phyloP scores from a whole-genome alignment of 1,140 invertebrate genomes.

The Meloidogyne floridensis region DNA sequence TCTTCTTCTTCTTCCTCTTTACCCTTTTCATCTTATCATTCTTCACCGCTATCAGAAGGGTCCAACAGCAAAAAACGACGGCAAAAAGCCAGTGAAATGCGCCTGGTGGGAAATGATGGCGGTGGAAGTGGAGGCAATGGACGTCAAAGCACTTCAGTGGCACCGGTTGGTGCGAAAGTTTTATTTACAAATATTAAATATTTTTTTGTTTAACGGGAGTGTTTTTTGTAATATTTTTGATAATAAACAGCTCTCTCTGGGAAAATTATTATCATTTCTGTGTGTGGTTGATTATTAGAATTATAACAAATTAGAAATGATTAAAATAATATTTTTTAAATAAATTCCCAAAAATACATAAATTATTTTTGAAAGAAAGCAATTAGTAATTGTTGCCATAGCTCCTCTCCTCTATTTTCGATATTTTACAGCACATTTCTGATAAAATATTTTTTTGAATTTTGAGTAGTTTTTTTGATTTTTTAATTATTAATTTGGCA shows the following conservation, averaged over 20 bases:
- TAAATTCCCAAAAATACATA: not conserved
- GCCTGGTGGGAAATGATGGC: conserved; percentile 4
- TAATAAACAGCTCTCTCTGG: not conserved
- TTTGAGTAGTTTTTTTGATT: not conserved
- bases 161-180: not conserved
- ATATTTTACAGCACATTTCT: too few relatives aligned
- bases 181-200: conserved; percentile 7
- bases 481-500: too few relatives aligned
- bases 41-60: conserved; percentile 1
- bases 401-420: too few relatives aligned
- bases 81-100: conserved; percentile 1
- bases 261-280: not conserved
- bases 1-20: not conserved
- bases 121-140: conserved; percentile 4
- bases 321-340: too few relatives aligned
- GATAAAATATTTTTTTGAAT: too few relatives aligned
- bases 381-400: too few relatives aligned
- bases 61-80: not conserved
- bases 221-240: not conserved
- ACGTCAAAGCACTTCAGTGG: not conserved
- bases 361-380: too few relatives aligned
- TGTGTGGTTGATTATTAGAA: too few relatives aligned
- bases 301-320: too few relatives aligned
- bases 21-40: conserved; percentile 9
- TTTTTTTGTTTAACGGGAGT: not conserved